Evolutionary conservation across 2,888 invertebrate species (phyloP).

Genomic region (Rhagonycha lutea): DNA sequence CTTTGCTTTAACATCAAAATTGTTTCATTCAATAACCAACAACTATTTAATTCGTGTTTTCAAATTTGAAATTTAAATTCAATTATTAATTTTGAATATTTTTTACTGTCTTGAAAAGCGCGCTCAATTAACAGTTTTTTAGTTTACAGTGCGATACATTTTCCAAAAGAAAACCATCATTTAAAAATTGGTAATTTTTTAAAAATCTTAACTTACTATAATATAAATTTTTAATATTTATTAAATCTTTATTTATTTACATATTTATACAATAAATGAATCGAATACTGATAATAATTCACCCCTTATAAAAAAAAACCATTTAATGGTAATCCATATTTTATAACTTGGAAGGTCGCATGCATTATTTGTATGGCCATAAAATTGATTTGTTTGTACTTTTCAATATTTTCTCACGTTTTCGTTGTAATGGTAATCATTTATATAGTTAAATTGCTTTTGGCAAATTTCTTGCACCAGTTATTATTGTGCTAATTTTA

Average conservation of each 20-base stretch:
- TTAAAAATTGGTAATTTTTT: background rate
- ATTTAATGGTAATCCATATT: background rate
- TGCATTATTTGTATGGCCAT: background rate
- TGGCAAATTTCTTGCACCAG: background rate
- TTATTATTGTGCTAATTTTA: background rate
- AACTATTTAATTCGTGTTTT: background rate
- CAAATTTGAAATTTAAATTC: background rate
- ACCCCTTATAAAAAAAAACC: background rate
- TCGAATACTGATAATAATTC: background rate
- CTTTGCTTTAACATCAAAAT: slow-evolving; percentile 6
- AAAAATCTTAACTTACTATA: background rate
- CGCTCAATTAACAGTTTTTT: background rate
- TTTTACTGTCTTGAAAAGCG: background rate
- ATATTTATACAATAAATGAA: background rate
- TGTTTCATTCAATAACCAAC: background rate
- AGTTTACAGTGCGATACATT: background rate
- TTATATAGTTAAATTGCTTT: background rate
- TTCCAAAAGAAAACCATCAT: background rate
- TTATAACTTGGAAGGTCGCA: background rate
- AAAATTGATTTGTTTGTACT: slow-evolving; percentile 2
- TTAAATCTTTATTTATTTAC: background rate
- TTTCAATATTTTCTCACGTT: background rate
- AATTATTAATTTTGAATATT: background rate
- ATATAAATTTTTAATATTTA: background rate
- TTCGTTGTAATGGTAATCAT: background rate